Base-by-base conservation (phyloP, 2,888 invertebrate species). In the Apodemia zela region DNA sequence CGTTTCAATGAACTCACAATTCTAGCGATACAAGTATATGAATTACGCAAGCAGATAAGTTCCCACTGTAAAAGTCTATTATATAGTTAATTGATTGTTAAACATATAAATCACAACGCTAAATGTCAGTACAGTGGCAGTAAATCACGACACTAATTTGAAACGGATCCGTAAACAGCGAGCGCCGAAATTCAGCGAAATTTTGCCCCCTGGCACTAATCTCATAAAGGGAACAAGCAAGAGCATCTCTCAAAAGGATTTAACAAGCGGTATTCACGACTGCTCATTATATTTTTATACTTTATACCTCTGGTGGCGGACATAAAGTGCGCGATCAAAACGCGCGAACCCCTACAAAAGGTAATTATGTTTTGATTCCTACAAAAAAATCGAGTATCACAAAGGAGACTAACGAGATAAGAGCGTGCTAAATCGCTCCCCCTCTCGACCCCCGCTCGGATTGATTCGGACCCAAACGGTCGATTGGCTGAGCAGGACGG, bases 331-430 rank as follows among this genome's bases (percentile, higher is more conserved):
- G 80, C 89, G 89, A 90, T 89, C 90, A 87, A 87, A 90, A 89
- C 89, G 85, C 88, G 87, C 87, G 84, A 87, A 87, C 86, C 88
- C 87, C 87, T 89, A 91, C 90, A 91, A 91, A 91, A 89, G 90
- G 90, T 90, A 90, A 91, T 91, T 91, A 91, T 90, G 90, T 90
- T 91, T 91, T 90, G 90, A 91, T 91, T 90, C 86, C 83, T 87
- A 88, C 84, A 89, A 89, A 85, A 80, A 88, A 89, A 89, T 85
- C 82, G 84, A 88, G 89, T 82, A 89, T 89, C 90, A 91, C 90
- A 90, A 91, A 91, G 89, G 90, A 87, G 87, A 85, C 90, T 91
- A 90, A 90, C 91, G 91, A 91, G 90, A 90, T 91, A 91, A 90
- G 88, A 90, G 90, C 89, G 90, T 90, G 90, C 90, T 90, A 90